phyloP scores from a whole-genome alignment of 1,140 invertebrate species.

The Brachionus rubens region DNA sequence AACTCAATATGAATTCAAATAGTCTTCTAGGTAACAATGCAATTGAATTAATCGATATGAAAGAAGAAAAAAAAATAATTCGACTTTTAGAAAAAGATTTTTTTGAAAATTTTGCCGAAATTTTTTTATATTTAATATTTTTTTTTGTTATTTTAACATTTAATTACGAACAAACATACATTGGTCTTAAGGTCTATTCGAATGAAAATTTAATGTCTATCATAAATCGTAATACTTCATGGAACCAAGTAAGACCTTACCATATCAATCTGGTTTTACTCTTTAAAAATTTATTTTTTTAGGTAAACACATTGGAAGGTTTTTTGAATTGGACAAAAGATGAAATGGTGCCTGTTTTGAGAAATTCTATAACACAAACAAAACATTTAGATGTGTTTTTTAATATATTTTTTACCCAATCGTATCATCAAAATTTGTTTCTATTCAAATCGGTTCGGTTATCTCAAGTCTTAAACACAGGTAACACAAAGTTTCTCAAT shows the following conservation, averaged over 20 bases:
- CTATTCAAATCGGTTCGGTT: slow-evolving; percentile 8
- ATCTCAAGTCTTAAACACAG: neutral
- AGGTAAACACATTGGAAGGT: neutral
- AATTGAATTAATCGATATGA: neutral
- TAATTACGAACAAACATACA: slow-evolving; percentile 5
- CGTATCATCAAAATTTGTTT: slow-evolving; percentile 1
- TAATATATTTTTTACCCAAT: neutral
- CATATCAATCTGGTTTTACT: neutral
- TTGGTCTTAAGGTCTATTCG: slow-evolving; percentile 13
- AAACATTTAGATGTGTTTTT: neutral
- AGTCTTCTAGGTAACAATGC: neutral
- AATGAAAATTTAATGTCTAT: neutral
- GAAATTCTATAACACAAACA: neutral
- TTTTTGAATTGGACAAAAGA: neutral
- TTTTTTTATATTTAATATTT: slow-evolving; percentile 14
- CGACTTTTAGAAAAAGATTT: slow-evolving; percentile 10
- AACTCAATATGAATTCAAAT: neutral
- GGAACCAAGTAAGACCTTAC: slow-evolving; percentile 17
- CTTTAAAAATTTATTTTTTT: neutral
- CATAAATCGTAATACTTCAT: neutral
- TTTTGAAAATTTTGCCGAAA: neutral
- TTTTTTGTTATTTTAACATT: slow-evolving; percentile 3
- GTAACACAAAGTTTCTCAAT: too few species aligned
- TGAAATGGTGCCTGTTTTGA: neutral
- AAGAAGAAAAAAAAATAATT: neutral